Percentiles rank a stretch among this genome's conserved stretches.
Evolutionary conservation across 1,140 invertebrate genomes (phyloP).

Genomic region (Drosophila leontia): DNA sequence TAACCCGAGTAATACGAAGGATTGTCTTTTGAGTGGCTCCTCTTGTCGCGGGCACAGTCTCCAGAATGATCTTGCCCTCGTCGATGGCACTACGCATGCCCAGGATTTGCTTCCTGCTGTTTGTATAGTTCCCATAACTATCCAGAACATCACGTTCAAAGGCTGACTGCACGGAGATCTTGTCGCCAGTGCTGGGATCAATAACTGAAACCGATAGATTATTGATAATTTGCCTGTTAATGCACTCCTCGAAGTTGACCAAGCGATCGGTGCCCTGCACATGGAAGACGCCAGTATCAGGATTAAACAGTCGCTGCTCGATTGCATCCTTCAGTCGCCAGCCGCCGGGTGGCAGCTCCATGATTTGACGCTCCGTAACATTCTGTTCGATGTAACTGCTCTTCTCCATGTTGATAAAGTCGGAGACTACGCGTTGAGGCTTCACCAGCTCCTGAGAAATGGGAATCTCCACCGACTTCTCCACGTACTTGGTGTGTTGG

Average conservation of each 20-base stretch:
- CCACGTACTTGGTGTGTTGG: slow-evolving; percentile 77
- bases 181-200: slow-evolving; percentile 89
- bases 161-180: slow-evolving; percentile 90
- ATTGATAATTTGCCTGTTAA: slow-evolving; percentile 94
- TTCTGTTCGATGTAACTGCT: slow-evolving; percentile 73
- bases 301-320: slow-evolving; percentile 91
- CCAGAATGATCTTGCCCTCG: slow-evolving; percentile 88
- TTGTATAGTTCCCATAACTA: slow-evolving; percentile 90
- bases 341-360: slow-evolving; percentile 92
- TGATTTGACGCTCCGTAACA: slow-evolving; percentile 84
- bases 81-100: slow-evolving; percentile 93
- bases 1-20: slow-evolving; percentile 71
- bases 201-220: slow-evolving; percentile 91
- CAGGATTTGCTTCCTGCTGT: slow-evolving; percentile 86
- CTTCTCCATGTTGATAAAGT: slow-evolving; percentile 85
- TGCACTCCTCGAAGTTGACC: slow-evolving; percentile 94
- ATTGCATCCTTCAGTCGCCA: slow-evolving; percentile 93
- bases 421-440: slow-evolving; percentile 84
- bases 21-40: slow-evolving; percentile 84
- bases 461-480: slow-evolving; percentile 78
- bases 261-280: slow-evolving; percentile 94
- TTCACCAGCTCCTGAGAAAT: slow-evolving; percentile 78
- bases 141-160: slow-evolving; percentile 92
- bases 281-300: slow-evolving; percentile 92
- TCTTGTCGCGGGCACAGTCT: slow-evolving; percentile 79